These are phyloP conservation scores for Acropora yongei DNA, from an alignment of 64 coral and sea anemone genomes.

Conservation along the genomic window DNA sequence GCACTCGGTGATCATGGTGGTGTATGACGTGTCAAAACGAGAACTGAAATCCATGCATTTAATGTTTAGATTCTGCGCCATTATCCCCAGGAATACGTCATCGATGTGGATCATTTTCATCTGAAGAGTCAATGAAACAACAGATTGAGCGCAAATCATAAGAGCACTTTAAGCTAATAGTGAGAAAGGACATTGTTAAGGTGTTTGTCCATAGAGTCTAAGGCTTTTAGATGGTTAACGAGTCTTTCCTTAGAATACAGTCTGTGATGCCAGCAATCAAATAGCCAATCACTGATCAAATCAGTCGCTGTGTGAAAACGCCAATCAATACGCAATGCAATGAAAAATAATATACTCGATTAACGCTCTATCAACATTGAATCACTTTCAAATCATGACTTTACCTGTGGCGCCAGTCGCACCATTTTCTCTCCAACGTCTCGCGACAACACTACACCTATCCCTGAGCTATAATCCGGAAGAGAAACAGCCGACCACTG, in stretches of 20 bases:
- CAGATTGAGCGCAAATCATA: background rate
- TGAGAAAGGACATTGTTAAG: no score
- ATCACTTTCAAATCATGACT: background rate
- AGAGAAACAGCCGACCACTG: constrained; percentile 63
- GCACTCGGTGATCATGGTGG: constrained; percentile 88
- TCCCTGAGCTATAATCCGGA: constrained; percentile 74
- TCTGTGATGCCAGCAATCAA: no score
- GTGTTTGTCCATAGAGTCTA: no score
- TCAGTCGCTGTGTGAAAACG: no score
- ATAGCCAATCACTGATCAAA: no score
- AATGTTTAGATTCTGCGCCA: constrained; percentile 51
- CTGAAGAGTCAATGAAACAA: constrained; percentile 16
- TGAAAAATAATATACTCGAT: no score
- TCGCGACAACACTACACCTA: constrained; percentile 69
- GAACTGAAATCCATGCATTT: constrained; percentile 44
- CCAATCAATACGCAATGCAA: no score
- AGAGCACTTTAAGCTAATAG: no score
- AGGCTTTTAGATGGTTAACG: no score
- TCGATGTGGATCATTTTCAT: constrained; percentile 76
- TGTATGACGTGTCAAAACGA: constrained; percentile 81
- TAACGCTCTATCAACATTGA: no score
- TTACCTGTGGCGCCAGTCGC: constrained; percentile 66
- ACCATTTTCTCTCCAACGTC: constrained; percentile 69
- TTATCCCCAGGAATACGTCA: constrained; percentile 72
- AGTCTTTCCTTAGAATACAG: no score